Evolutionary conservation across 2,888 invertebrate species (phyloP), one percentile per base, ranked within the genome.

Genomic region (Agonopterix arenella): DNA sequence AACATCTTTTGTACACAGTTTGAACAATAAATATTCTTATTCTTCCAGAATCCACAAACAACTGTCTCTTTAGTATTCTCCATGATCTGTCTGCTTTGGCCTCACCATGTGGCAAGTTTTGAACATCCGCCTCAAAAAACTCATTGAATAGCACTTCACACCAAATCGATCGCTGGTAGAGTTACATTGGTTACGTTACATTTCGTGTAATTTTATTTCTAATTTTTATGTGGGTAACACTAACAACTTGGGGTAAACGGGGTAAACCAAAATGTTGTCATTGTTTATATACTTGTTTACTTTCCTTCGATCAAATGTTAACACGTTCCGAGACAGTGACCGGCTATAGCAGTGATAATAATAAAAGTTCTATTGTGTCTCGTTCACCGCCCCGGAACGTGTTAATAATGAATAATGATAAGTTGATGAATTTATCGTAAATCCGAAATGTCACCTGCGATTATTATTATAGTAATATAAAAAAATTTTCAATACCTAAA

Each of bases 71-170:
- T 85, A 98, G 92, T 99, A 77, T 98, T 99, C 89, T 98, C 98
- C 59, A 98, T 99, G 96, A 93, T 94, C 69, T 98, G 98, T 80
- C 92, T 99, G 54, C 89, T n/a, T 99, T 48, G 95, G 96, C 45
- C 90, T 99, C 66, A 99, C 99, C 54, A 97, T 97, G 51, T 99
- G 99, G 98, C 99, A 99, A 90, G 98, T 99, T 42, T 90, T 99
- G 52, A 99, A 99, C 81, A 92, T 99, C 58, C 93, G 98, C 74
- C 93, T 99, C 63, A 99, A 99, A 91, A 99, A 99, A 90, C 94
- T 99, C 50, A 99, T 99, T 77, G 99, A 99, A 91, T 98, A 93
- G 66, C 59, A 69, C 56, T 53, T 50, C 61, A 61, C 54, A 55
- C 54, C 54, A 57, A 54, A 55, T 58, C 59, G 47, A 54, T 48